A percentile compares a stretch with the other conserved stretches of the same genome.
Conservation (phyloP, 2,113 vertebrate genomes). For the Caracal caracal region DNA sequence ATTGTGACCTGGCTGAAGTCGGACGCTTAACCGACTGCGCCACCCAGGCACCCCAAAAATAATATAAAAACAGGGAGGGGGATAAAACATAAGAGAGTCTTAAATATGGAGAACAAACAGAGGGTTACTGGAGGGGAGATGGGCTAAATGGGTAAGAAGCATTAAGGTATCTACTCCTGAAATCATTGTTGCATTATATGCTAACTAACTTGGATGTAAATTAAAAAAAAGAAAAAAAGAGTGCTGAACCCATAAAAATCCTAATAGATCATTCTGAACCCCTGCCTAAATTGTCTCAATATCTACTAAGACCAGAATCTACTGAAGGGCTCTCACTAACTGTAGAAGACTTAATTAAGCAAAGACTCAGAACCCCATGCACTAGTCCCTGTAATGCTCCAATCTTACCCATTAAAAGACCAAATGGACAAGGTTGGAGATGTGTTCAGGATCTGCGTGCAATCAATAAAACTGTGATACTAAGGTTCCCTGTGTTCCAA, state of each 20-base stretch:
- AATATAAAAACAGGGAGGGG: no score
- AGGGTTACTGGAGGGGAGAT: no score
- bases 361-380: background rate
- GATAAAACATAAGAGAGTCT: no score
- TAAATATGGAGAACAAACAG: no score
- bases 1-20: no score
- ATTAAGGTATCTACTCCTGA: no score
- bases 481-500: background rate
- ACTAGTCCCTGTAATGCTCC: background rate
- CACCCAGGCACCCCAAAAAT: no score
- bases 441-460: background rate
- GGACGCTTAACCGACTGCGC: no score
- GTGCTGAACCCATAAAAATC: background rate
- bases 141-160: no score
- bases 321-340: background rate
- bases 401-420: background rate
- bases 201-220: no score
- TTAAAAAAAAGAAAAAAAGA: background rate
- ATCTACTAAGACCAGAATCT: background rate
- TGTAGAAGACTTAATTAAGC: background rate
- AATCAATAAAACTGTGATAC: background rate
- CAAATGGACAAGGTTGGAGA: background rate
- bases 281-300: background rate
- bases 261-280: background rate
- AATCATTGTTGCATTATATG: no score